Conservation (phyloP, 1,140 invertebrate genomes). For the Olivierus martensii region DNA sequence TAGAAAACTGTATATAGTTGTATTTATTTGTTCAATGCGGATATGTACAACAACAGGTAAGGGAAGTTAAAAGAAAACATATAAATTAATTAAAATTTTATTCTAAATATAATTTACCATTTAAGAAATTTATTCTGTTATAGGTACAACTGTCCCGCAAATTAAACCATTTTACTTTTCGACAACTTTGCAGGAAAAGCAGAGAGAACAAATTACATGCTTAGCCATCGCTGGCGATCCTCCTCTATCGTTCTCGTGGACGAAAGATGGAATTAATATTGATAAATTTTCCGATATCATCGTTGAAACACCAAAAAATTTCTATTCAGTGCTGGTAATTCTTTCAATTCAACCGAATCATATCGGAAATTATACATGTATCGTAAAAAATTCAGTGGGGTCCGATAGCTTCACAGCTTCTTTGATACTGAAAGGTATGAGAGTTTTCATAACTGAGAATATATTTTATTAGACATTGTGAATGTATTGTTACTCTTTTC, state of each 20-base stretch:
- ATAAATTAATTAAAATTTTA: too few relatives aligned
- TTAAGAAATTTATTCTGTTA: not conserved
- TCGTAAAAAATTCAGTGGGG: conserved; percentile 83
- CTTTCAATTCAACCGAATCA: conserved; percentile 55
- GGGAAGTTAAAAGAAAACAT: too few relatives aligned
- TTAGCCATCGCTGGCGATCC: conserved; percentile 8
- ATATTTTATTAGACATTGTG: too few relatives aligned
- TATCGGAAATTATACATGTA: conserved; percentile 69
- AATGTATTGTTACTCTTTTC: too few relatives aligned
- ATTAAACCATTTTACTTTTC: conserved; percentile 16
- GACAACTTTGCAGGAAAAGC: conserved; percentile 49
- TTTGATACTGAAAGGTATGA: conserved; percentile 63
- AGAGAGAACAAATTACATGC: conserved; percentile 31
- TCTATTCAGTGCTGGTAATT: conserved; percentile 46
- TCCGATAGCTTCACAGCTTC: conserved; percentile 81
- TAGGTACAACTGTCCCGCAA: not conserved
- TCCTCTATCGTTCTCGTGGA: conserved; percentile 17
- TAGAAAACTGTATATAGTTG: too few relatives aligned
- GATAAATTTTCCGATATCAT: not conserved
- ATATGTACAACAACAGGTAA: too few relatives aligned
- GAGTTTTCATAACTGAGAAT: conserved; percentile 15
- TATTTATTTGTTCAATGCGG: too few relatives aligned
- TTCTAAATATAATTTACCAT: too few relatives aligned
- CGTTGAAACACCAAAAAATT: not conserved
- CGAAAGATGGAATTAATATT: conserved; percentile 9